Conservation (phyloP, 2,797 vertebrate species). For the Leptoclinus maculatus region DNA sequence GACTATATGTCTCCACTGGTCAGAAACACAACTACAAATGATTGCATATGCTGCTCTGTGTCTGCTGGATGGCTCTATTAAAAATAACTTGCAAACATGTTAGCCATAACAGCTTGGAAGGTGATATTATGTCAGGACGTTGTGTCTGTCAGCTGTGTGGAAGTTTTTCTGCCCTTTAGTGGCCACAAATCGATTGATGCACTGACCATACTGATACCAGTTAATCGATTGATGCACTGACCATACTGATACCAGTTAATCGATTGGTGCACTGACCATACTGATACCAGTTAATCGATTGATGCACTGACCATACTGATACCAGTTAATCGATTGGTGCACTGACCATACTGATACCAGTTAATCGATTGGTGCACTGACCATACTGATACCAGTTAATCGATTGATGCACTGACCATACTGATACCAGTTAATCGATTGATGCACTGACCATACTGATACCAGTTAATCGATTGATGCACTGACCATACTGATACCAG, state of each 20-base stretch:
- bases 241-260: neutral
- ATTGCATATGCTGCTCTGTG: neutral
- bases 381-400: neutral
- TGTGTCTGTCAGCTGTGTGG: neutral
- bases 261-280: neutral
- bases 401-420: neutral
- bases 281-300: no score
- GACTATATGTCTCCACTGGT: no score
- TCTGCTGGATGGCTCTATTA: neutral
- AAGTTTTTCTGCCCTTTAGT: neutral
- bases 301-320: no score
- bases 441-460: no score
- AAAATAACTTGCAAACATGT: no score
- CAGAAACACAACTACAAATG: neutral
- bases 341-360: no score
- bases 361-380: neutral
- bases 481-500: no score
- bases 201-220: neutral
- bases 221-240: neutral
- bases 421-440: no score
- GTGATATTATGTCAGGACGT: no score
- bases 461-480: neutral
- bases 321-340: neutral
- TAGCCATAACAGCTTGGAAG: no score
- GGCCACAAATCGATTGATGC: neutral